Base-by-base conservation (phyloP, 2,888 invertebrate genomes). In the Epistrophella euchroma region DNA sequence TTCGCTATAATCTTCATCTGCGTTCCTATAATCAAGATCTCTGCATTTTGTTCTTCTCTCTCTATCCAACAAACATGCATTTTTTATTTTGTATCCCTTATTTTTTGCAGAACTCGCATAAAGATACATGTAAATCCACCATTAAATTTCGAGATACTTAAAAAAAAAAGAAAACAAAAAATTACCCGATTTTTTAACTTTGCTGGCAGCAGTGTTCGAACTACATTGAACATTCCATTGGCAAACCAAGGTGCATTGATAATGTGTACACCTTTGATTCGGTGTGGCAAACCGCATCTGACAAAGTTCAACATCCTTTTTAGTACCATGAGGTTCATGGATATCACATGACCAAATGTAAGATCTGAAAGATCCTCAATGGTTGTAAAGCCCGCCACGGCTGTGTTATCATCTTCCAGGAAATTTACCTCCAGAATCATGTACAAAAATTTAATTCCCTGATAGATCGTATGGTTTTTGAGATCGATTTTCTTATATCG, bases 371-470 rank as follows among this genome's bases (percentile, higher is more conserved):
- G 90, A 89, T 95, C 95, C 15, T 94, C 90, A 62, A 95, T 90
- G 9, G 93, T 91, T 28, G 93, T 66, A 37, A 86, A 92, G 43
- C 94, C 94, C 75, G 92, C 90, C n/a, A 94, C 91, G 37, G 92
- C 90, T 50, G 93, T 93, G 88, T 94, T 93, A 89, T 95, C 95
- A 89, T 94, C 94, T 89, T 94, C 94, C 15, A 93, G 90, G 88
- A 94, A 89, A 81, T 94, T 90, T 84, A 94, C 93, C 89, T 94
- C 94, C 70, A 93, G 91, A 25, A 94, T 90, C 94, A 94, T 94
- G 76, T 93, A 92, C 19, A 93, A 92, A 2, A 93, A 91, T 89
- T 93, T 93, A 55, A 94, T 90, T 13, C 94, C 88, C 82, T 93
- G 93, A 11, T 91, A 84, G 66, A 93, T 90, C 50, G 92, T 91